phyloP scores from a whole-genome alignment of 92 coral and sea anemone species.

The Zoanthus sociatus region DNA sequence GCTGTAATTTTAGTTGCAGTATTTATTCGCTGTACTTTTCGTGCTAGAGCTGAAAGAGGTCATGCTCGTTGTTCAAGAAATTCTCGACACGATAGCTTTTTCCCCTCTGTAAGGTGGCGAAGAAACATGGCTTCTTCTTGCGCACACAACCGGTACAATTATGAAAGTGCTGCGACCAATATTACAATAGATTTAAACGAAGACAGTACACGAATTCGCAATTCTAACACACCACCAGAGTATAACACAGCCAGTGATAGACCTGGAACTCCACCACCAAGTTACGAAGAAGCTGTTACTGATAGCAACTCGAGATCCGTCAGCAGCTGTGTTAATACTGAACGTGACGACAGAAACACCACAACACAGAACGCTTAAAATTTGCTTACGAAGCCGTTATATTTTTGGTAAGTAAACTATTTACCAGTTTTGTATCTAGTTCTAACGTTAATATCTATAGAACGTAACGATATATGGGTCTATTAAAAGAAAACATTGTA shows the following conservation, averaged over 20 bases:
- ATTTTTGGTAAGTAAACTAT: conserved; percentile 9
- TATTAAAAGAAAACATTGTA: too few species aligned
- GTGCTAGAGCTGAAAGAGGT: conserved; percentile 38
- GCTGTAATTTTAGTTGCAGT: conserved; percentile 29
- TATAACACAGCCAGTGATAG: conserved; percentile 19
- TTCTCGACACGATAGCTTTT: conserved; percentile 15
- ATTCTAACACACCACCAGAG: conserved; percentile 19
- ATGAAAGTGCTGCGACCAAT: conserved; percentile 40
- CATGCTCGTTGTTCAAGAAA: conserved; percentile 12
- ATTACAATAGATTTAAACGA: conserved; percentile 37
- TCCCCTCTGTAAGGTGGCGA: conserved; percentile 27
- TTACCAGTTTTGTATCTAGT: background rate
- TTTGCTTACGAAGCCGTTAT: conserved; percentile 7
- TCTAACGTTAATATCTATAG: background rate
- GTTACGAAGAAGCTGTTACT: conserved; percentile 24
- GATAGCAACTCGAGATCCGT: background rate
- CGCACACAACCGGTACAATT: conserved; percentile 13
- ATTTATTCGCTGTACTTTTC: conserved; percentile 32
- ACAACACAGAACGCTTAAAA: conserved; percentile 3
- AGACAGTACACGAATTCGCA: background rate
- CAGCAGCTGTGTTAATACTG: background rate
- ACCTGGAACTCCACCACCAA: conserved; percentile 33
- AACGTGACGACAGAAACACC: background rate
- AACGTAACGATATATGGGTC: too few species aligned
- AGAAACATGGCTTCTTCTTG: conserved; percentile 35